phyloP scores from a whole-genome alignment of 2,797 vertebrate genomes.

The Etheostoma nigrum region DNA sequence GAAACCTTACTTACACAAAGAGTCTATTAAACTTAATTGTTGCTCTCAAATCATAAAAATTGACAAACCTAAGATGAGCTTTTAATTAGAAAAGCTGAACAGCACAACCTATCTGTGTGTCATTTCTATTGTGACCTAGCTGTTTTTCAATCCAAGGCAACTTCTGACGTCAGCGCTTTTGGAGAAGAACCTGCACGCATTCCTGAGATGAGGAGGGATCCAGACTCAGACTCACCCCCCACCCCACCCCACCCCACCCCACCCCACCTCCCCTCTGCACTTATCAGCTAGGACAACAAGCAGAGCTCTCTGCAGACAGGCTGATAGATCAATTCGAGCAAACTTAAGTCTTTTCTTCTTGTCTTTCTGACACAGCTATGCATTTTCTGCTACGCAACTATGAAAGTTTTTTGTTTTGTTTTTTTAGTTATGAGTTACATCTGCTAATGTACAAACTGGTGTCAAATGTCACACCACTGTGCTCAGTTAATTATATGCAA shows the following conservation, averaged over 20 bases:
- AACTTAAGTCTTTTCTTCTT: slow-evolving; percentile 22
- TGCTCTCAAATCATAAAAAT: slow-evolving; percentile 8
- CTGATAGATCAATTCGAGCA: slow-evolving; percentile 52
- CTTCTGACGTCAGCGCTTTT: slow-evolving; percentile 73
- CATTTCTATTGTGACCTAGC: slow-evolving; percentile 54
- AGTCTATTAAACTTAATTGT: not conserved
- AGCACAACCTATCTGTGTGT: slow-evolving; percentile 29
- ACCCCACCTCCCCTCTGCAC: slow-evolving; percentile 7
- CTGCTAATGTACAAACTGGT: slow-evolving; percentile 47
- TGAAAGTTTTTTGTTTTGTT: slow-evolving; percentile 9
- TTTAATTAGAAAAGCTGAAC: slow-evolving; percentile 23
- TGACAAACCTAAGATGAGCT: slow-evolving; percentile 14
- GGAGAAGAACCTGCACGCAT: slow-evolving; percentile 72
- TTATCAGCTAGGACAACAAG: slow-evolving; percentile 59
- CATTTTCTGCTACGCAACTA: slow-evolving; percentile 27
- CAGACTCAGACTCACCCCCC: slow-evolving; percentile 50
- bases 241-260: not conserved
- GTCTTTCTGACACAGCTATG: not conserved
- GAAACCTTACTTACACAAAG: not conserved
- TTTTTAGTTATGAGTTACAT: slow-evolving; percentile 46
- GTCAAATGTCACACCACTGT: slow-evolving; percentile 6
- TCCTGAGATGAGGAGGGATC: slow-evolving; percentile 72
- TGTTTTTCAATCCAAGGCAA: slow-evolving; percentile 72
- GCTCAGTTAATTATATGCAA: slow-evolving; percentile 11
- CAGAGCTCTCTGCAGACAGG: slow-evolving; percentile 47